Base-by-base conservation (phyloP, 2,797 vertebrate genomes). In the Enteromius thamalakanensis region DNA sequence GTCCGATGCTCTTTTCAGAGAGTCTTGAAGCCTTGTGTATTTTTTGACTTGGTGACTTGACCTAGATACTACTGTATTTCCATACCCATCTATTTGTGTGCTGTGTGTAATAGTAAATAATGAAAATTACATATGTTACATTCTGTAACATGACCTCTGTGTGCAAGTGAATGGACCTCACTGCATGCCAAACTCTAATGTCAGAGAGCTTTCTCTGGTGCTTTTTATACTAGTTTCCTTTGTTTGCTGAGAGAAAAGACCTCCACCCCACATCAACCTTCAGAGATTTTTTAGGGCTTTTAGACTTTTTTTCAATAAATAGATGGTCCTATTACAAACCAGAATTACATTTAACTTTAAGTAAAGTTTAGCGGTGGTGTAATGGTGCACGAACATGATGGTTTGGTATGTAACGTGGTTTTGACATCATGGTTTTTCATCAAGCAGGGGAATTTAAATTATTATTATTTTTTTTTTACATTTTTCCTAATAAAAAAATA, bases 191-290 rank as follows among this genome's bases (percentile, higher is more conserved):
- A 15, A 47, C 71, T 76, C 3, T 4, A 77, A 71, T 69, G 69
- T 81, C 78, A 55, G 71, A 47, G 68, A 69, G n/a, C 14, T 42
- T 84, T 17, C 42, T 47, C 15, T n/a, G 49, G n/a, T 75, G 29
- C 75, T 74, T 60, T 80, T 58, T 76, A 23, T 10, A 40, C 74
- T 70, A 10, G 17, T 84, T 77, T 19, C 37, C 42, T 84, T 79
- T 82, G 53, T 83, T n/a, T 69, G 42, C 29, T 19, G 8, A 64
- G n/a, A 75, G 67, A 76, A 77, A 55, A 34, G 72, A 11, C 76
- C 60, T 70, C 79, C 58, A 80, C 60, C 26, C 19, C 67, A 76
- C 1, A 19, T 42, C 71, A 67, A 17, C 76, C 40, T 72, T 40
- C 53, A 58, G 9, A 32, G 1, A 11, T 40, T 42, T 37, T 65